Base-by-base conservation (phyloP, 2,797 vertebrate species). In the Xenops minutus region DNA sequence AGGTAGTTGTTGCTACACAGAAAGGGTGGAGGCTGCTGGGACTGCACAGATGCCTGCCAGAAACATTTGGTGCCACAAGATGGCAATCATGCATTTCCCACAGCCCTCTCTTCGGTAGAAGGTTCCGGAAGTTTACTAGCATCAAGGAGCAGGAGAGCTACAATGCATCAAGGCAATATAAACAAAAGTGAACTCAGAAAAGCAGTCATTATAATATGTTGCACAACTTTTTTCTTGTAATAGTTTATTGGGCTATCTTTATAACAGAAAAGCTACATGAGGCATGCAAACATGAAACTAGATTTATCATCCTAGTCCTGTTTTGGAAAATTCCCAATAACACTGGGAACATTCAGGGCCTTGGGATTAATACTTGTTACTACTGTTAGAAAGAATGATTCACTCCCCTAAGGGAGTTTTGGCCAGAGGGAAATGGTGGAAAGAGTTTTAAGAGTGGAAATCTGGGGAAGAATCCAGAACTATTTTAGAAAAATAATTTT, bases 41-140 rank as follows among this genome's bases (percentile, higher is more conserved):
- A 32, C 36, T 59, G 69, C 51, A 81, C 11, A 88, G 51, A 43
- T 18, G 17, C 68, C 49, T 94, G 89, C 61, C 69, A 82, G 62
- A 66, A 88, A 52, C 48, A 24, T 17, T 73, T 67, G 37, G 41
- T 82, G 84, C 96, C 96, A 97, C 95, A 93, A 95, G 96, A 80
- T 95, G 96, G 95, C 96, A 95, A 95, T 94, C 77, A 46, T 2
- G 52, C 56, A 73, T 87, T 95, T 94, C 72, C 74, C 54, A 89
- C 39, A 82, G 62, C 74, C 34, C 52, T 73, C 32, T 4, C 17
- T 48, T 43, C 0, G 0, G 20, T 56, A 46, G 96, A 96, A 96
- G 55, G 88, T 97, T 97, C 95, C 77, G 74, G 94, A 97, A 95
- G 92, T 95, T 95, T 84, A 66, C 51, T 2, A 63, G 62, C 83